Base-by-base conservation (phyloP, 1,140 invertebrate species). In the Drosophila sproati region DNA sequence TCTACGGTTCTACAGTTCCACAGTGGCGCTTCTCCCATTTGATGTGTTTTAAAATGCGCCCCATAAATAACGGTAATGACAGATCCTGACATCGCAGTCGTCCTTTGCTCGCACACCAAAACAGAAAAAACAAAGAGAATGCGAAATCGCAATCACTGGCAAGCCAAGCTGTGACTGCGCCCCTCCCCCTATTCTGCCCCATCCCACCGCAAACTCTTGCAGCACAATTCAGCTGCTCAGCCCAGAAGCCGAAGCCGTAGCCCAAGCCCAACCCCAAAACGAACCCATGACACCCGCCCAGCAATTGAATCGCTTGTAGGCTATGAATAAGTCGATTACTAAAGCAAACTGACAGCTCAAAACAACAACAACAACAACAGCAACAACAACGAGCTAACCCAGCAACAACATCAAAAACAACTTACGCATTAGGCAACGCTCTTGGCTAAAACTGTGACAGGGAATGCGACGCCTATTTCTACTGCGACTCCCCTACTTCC, bases 61-160 rank as follows among this genome's bases (percentile, higher is more conserved):
- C 67, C 73, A 75, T 75, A 75, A 75, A 75, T 75, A 75, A 75
- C 59, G 67, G 67, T 63, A 70, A 75, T 75, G 73, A 71, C 73
- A 75, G 73, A 61, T 74, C 50, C 72, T 59, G 52, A 60, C 59
- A 71, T 32, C 63, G 55, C 69, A 55, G 41, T 57, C 61, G 70
- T 47, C 54, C 55, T 52, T 67, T 52, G 70, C 54, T 45, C 62
- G 4, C 45, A 12, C 12, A 45, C 35, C 29, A 51, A 39, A 52
- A 57, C 12, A 37, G 34, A 41, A 64, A 52, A 57, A 68, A 59
- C 54, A 67, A 73, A 52, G 32, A 43, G 70, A 59, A 67, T 56
- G 12, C 55, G 55, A 52, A 73, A 67, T 73, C 70, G 64, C 55
- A 73, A 61, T 69, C 66, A 61, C 56, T 48, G 48, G 48, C 66